These are phyloP conservation scores for Bugulina stolonifera DNA, from an alignment of 2,888 invertebrate genomes.

Conservation along the genomic window DNA sequence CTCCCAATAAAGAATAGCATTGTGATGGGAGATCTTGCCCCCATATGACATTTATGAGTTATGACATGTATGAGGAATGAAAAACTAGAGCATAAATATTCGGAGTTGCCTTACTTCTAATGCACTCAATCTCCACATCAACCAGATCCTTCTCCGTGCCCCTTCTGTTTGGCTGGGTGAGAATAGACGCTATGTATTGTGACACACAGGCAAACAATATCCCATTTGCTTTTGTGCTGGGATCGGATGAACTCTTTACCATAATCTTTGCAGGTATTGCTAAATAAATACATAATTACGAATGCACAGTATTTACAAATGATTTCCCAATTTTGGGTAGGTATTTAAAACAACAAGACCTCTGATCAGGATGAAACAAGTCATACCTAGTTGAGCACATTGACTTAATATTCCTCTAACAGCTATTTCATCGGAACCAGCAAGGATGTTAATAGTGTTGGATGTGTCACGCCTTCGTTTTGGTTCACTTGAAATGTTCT, in stretches of 20 bases:
- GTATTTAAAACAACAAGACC: too few species aligned
- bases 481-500: not conserved
- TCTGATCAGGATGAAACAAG: too few species aligned
- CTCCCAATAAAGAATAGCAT: too few species aligned
- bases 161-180: not conserved
- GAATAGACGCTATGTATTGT: not conserved
- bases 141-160: not conserved
- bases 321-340: too few species aligned
- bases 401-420: not conserved
- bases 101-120: not conserved
- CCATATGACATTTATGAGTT: too few species aligned
- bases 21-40: too few species aligned
- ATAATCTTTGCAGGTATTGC: not conserved
- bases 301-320: too few species aligned
- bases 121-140: conserved; percentile 6
- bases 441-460: conserved; percentile 14
- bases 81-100: too few species aligned
- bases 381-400: not conserved
- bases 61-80: too few species aligned
- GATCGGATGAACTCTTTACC: not conserved
- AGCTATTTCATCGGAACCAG: conserved; percentile 15
- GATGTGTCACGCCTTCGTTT: not conserved
- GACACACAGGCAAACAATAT: not conserved
- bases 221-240: conserved; percentile 1
- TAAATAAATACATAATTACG: too few species aligned